Base-by-base conservation (phyloP, 2,797 vertebrate species). In the Zonotrichia albicollis region DNA sequence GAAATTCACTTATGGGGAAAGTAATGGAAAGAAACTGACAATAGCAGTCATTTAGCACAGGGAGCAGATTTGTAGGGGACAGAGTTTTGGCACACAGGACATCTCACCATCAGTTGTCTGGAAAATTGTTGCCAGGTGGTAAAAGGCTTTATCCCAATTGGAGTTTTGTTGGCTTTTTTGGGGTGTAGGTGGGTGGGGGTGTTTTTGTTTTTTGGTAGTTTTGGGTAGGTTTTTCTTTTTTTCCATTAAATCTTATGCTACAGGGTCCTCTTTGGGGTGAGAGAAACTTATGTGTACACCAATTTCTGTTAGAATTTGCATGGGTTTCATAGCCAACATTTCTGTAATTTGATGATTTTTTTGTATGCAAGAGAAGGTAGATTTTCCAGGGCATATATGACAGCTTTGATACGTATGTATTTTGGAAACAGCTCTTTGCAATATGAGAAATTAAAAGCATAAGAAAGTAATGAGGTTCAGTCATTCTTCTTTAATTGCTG, bases 1-100 rank as follows among this genome's bases (percentile, higher is more conserved):
- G 87, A 95, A 96, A 93, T 89, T 87, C 66, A 75, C 38, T 94
- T 95, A 78, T 14, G 19, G 19, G 25, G n/a, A 90, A 94, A 94
- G 34, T 34, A 92, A 17, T 43, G 83, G 58, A 87, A 95, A 87
- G 61, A 75, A 58, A 51, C 51, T 11, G 45, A 78, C 43, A 95
- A 84, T 70, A 93, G n/a, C 16, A 81, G 27, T 29, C 48, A 76
- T 91, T 94, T 83, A 92, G 23, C 57, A 68, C 27, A 60, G 20
- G 16, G 54, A 84, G 13, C 18, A 89, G 42, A 79, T 73, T 92
- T 92, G 36, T 51, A 77, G 21, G 21, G 38, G 72, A 55, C 22
- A 72, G 48, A 77, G 54, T 80, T 94, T 92, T 95, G 95, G 81
- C 93, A 89, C 16, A 22, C 6, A 65, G 78, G 18, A 58, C 9